Conservation (phyloP, 2,888 invertebrate genomes). For the Ariolimax columbianus region DNA sequence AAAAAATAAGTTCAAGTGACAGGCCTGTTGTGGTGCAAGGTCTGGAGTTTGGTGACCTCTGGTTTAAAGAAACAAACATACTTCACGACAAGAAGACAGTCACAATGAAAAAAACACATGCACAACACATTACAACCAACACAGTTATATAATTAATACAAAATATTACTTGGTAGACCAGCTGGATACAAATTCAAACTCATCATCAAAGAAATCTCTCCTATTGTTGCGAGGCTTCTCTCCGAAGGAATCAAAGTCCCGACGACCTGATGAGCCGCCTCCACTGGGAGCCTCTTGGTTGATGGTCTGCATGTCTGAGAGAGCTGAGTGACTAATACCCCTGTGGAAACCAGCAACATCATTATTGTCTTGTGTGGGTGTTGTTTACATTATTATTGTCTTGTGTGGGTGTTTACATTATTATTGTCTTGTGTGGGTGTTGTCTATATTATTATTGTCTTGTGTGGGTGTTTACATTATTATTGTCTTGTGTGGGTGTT, state of each 20-base stretch:
- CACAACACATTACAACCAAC: not conserved
- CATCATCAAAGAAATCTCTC: constrained; percentile 79
- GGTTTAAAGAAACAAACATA: no score
- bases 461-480: no score
- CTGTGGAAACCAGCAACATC: constrained; percentile 58
- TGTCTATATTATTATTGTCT: no score
- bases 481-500: no score
- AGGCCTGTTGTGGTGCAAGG: no score
- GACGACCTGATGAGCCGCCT: constrained; percentile 54
- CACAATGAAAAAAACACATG: no score
- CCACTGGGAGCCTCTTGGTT: constrained; percentile 85
- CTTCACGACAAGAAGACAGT: no score
- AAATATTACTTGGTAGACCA: constrained; percentile 40
- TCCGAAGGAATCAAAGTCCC: constrained; percentile 45
- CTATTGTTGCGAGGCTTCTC: constrained; percentile 55
- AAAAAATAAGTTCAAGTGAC: no score
- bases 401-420: no score
- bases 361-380: not conserved
- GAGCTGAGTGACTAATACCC: constrained; percentile 87
- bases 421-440: no score
- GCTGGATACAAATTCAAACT: constrained; percentile 74
- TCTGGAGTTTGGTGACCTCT: no score
- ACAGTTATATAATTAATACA: not conserved
- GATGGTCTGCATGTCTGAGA: constrained; percentile 93
- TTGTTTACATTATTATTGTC: no score